Percentiles rank a stretch among this genome's conserved stretches.
phyloP scores from a whole-genome alignment of 2,797 vertebrate species.

The Sternotherus odoratus region DNA sequence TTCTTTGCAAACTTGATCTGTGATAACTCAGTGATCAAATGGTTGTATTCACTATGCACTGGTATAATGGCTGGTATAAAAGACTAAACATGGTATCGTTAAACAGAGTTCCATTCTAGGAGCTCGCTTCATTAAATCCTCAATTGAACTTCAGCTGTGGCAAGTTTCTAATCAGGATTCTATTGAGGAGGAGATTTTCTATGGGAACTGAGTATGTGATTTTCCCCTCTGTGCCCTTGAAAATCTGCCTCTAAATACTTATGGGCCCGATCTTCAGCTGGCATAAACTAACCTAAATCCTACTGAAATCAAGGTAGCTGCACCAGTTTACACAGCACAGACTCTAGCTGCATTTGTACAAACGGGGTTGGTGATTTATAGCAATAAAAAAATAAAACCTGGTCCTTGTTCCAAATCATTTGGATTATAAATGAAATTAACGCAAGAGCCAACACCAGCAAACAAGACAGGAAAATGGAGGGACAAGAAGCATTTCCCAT shows the following conservation, averaged over 20 bases:
- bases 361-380: background rate
- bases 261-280: background rate
- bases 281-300: background rate
- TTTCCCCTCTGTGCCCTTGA: background rate
- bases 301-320: conserved; percentile 9
- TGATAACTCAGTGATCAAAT: conserved; percentile 40
- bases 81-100: background rate
- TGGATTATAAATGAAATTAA: background rate
- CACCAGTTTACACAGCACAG: conserved; percentile 15
- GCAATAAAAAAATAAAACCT: background rate
- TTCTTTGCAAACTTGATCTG: background rate
- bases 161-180: background rate
- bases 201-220: background rate
- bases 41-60: background rate
- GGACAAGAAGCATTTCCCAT: background rate
- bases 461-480: background rate
- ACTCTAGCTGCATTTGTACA: conserved; percentile 7
- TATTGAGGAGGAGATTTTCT: background rate
- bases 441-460: background rate
- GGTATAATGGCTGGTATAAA: background rate
- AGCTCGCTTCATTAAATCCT: background rate
- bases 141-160: background rate
- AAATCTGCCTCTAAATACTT: background rate
- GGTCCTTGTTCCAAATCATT: conserved; percentile 12
- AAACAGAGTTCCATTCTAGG: background rate